Conservation (phyloP, 2,797 vertebrate genomes). For the Pseudotriccus pelzelni region DNA sequence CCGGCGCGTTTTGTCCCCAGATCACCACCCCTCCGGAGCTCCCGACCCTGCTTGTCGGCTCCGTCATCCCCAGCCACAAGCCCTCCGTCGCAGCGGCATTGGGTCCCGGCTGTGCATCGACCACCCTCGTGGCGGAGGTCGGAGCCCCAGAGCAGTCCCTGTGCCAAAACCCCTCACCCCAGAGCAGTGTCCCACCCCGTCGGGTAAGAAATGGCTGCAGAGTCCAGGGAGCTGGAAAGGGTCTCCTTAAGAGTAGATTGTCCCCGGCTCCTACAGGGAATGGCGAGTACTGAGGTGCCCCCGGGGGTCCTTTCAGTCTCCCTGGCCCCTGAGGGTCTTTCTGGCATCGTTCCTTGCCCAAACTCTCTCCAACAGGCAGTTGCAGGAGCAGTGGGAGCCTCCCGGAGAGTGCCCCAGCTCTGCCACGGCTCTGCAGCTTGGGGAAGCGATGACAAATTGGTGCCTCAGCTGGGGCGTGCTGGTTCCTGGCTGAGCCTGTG, state of each 20-base stretch:
- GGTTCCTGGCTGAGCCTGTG: background rate
- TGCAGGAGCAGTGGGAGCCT: background rate
- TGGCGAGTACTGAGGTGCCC: background rate
- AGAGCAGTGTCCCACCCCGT: background rate
- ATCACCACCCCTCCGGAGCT: background rate
- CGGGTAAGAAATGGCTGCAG: background rate
- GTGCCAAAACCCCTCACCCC: background rate
- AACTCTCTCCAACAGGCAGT: background rate
- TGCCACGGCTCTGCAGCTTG: background rate
- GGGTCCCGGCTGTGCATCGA: background rate
- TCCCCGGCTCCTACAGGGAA: background rate
- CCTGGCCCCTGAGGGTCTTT: background rate
- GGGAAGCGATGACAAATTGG: rapidly evolving
- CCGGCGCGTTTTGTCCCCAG: background rate
- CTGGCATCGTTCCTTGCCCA: rapidly evolving
- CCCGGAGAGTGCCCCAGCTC: rapidly evolving
- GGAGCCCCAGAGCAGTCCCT: background rate
- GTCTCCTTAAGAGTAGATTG: rapidly evolving
- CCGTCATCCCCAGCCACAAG: background rate
- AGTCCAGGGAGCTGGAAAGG: background rate
- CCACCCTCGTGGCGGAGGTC: background rate
- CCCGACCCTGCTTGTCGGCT: background rate
- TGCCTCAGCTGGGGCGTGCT: rapidly evolving
- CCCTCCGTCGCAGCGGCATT: background rate
- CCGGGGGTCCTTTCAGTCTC: background rate